Evolutionary conservation across 2,113 vertebrate genomes (phyloP).

Genomic region (Panurus biarmicus): DNA sequence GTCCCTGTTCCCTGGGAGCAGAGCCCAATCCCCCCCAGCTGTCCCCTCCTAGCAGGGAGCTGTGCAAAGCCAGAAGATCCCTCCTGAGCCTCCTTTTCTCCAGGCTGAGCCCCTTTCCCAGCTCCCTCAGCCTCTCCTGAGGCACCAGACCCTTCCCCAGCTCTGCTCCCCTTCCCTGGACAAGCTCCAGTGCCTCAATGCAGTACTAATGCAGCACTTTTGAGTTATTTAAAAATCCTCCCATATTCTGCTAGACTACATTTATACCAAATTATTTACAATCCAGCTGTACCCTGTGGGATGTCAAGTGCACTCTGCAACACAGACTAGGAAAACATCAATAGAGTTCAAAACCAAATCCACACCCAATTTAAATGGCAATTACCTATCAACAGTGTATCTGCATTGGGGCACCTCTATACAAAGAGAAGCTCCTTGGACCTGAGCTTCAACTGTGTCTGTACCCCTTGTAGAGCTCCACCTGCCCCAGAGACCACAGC

Average conservation of each 20-base stretch:
- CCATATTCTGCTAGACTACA: background rate
- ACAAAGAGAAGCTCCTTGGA: background rate
- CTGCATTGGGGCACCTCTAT: background rate
- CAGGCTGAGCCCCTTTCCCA: background rate
- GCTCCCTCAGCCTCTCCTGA: background rate
- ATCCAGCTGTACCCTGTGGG: background rate
- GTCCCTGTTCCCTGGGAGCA: background rate
- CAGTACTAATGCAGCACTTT: background rate
- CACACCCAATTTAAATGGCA: background rate
- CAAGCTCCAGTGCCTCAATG: background rate
- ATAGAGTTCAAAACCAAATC: background rate
- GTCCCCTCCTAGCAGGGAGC: background rate
- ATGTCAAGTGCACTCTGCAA: background rate
- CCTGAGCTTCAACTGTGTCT: background rate
- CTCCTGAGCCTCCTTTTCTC: background rate
- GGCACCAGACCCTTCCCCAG: background rate
- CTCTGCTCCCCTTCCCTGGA: background rate
- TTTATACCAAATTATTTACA: background rate
- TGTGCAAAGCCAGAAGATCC: background rate
- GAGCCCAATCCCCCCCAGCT: rapidly evolving
- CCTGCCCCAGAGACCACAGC: background rate
- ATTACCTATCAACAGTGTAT: background rate
- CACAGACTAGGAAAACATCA: background rate
- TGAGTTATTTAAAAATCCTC: background rate
- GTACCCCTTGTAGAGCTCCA: too few relatives aligned